Evolutionary conservation across 2,888 invertebrate species (phyloP).

Genomic region (Heliconius ethilla): DNA sequence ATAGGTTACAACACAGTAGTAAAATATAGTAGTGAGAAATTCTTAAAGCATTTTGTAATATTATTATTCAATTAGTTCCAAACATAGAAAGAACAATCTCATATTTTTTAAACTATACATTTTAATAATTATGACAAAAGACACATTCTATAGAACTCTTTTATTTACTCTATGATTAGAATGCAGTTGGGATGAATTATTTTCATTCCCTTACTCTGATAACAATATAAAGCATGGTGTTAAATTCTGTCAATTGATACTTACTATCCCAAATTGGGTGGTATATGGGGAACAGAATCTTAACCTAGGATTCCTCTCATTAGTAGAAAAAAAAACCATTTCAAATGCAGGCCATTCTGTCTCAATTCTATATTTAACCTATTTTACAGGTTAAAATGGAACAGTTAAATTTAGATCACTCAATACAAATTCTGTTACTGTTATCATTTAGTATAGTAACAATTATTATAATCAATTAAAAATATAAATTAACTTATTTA

Average conservation of each 20-base stretch:
- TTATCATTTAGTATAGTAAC: background rate
- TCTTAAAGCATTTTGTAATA: background rate
- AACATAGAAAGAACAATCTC: background rate
- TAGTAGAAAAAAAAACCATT: background rate
- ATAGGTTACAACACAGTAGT: background rate
- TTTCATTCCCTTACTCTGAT: background rate
- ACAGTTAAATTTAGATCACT: slow-evolving; percentile 13
- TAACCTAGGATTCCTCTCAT: background rate
- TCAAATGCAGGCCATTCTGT: background rate
- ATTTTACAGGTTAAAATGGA: slow-evolving; percentile 16
- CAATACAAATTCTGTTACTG: background rate
- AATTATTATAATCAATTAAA: background rate
- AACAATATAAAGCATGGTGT: background rate
- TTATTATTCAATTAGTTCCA: background rate
- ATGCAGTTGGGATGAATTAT: background rate
- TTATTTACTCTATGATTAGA: background rate
- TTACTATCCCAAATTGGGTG: too few relatives aligned
- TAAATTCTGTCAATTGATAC: too few relatives aligned
- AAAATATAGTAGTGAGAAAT: background rate
- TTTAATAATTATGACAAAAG: background rate
- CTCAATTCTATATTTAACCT: slow-evolving; percentile 16
- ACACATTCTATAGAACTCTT: background rate
- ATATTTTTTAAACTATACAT: background rate
- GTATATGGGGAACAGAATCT: too few relatives aligned
- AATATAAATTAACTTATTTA: background rate